phyloP scores from a whole-genome alignment of 1,140 invertebrate species.

The Heliothis virescens region DNA sequence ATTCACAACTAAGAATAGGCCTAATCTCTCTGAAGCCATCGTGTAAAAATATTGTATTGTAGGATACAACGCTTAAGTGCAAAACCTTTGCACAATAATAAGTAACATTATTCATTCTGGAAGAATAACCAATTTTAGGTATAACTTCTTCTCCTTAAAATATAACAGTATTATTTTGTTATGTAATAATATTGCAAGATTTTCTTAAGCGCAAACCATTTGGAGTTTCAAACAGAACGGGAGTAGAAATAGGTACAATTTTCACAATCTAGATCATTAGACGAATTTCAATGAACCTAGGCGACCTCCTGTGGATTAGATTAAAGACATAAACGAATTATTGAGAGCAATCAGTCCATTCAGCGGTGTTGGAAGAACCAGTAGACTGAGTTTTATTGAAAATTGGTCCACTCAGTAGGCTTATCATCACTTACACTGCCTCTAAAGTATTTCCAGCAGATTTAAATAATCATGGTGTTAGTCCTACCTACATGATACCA shows the following conservation, averaged over 20 bases:
- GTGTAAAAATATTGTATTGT: too few species aligned
- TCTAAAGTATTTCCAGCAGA: background rate
- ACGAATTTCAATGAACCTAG: background rate
- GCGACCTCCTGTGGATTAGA: background rate
- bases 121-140: too few species aligned
- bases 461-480: background rate
- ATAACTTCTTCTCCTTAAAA: too few species aligned
- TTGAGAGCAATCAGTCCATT: conserved; percentile 21
- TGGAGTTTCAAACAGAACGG: background rate
- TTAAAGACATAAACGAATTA: background rate
- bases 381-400: background rate
- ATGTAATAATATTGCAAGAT: background rate
- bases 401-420: background rate
- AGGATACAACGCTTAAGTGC: too few species aligned
- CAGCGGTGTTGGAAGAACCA: conserved; percentile 11
- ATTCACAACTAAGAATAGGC: background rate
- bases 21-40: background rate
- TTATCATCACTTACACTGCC: conserved; percentile 11
- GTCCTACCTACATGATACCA: background rate
- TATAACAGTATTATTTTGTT: too few species aligned
- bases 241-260: background rate
- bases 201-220: background rate
- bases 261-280: background rate
- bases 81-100: too few species aligned
- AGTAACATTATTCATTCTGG: too few species aligned